phyloP scores from a whole-genome alignment of 1,140 invertebrate species.

The Apis florea region DNA sequence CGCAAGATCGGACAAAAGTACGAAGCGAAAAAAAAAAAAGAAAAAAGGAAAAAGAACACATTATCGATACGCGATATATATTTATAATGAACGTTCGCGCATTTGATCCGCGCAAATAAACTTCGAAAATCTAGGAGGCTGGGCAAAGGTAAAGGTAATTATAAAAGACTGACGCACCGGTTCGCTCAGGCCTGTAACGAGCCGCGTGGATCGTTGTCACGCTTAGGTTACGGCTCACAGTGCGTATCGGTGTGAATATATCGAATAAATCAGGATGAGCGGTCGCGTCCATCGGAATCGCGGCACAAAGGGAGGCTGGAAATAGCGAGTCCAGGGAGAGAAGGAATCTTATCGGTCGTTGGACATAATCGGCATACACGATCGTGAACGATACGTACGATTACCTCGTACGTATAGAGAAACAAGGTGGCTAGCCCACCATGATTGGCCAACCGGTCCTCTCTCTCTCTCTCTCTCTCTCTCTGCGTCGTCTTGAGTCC shows the following conservation, averaged over 20 bases:
- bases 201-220: not conserved
- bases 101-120: not conserved
- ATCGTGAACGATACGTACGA: conserved; percentile 32
- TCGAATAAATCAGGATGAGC: conserved; percentile 26
- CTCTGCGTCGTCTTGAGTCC: conserved; percentile 19
- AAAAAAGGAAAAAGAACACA: not conserved
- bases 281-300: conserved; percentile 7
- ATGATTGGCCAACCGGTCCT: conserved; percentile 12
- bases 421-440: not conserved
- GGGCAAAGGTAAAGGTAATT: not conserved
- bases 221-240: too few species aligned
- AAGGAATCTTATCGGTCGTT: conserved; percentile 40
- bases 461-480: not conserved
- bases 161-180: conserved; percentile 1
- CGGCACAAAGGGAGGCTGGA: conserved; percentile 18
- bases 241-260: conserved; percentile 13
- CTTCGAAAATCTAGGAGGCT: not conserved
- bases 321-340: conserved; percentile 15
- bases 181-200: not conserved
- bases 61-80: not conserved
- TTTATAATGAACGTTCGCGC: not conserved
- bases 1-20: too few species aligned
- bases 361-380: conserved; percentile 27
- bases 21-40: not conserved
- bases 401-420: conserved; percentile 15